Evolutionary conservation across 2,888 invertebrate species (phyloP).

Genomic region (Drosophila borealis): DNA sequence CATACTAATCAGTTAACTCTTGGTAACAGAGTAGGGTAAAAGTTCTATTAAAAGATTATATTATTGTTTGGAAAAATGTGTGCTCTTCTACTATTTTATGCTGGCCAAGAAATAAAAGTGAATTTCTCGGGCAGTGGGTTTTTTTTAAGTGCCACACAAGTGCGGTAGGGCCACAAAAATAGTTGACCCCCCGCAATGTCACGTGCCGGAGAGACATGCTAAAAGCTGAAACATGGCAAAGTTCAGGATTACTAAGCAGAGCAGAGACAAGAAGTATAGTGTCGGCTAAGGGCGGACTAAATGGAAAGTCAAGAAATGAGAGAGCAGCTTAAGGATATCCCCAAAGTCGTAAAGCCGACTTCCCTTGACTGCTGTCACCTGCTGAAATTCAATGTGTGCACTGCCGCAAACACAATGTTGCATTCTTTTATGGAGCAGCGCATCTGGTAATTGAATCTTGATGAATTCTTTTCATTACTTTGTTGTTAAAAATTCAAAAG

Average conservation of each 20-base stretch:
- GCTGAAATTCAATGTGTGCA: conserved; percentile 8
- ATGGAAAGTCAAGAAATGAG: conserved; percentile 39
- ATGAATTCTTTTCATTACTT: conserved; percentile 45
- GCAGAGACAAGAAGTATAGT: conserved; percentile 6
- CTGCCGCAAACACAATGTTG: conserved; percentile 44
- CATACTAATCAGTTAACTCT: no score
- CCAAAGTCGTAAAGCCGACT: conserved; percentile 44
- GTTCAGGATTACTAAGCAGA: conserved; percentile 31
- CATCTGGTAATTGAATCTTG: conserved; percentile 61
- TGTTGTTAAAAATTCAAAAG: conserved; percentile 42
- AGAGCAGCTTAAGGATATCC: conserved; percentile 35
- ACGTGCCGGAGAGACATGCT: conserved; percentile 49
- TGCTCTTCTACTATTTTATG: conserved; percentile 1
- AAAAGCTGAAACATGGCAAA: conserved; percentile 32
- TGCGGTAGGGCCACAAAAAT: background rate
- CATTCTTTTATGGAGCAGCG: conserved; percentile 36
- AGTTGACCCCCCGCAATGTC: conserved; percentile 36
- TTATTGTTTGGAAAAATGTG: background rate
- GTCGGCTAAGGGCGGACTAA: conserved; percentile 14
- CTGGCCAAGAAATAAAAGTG: conserved; percentile 3
- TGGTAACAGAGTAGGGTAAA: no score
- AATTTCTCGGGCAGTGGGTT: background rate
- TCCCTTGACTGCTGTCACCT: conserved; percentile 31
- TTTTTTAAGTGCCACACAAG: conserved; percentile 3
- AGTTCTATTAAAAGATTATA: background rate